These are phyloP conservation scores for Luffia ferchaultella DNA, from an alignment of 2,888 invertebrate species.

Conservation along the genomic window DNA sequence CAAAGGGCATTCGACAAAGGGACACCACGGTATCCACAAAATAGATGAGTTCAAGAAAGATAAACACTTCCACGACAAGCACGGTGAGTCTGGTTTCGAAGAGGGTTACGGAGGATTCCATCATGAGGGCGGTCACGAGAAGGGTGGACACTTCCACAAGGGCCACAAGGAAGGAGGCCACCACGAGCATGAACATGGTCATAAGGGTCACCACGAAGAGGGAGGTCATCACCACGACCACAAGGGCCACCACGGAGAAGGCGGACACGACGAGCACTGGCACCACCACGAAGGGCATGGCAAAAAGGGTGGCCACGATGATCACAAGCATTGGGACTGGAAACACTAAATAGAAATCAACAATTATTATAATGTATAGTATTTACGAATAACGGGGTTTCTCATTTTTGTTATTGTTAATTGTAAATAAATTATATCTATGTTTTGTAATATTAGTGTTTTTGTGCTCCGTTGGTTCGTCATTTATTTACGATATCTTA, in stretches of 20 bases:
- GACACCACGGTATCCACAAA: slow-evolving; percentile 85
- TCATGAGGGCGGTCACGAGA: slow-evolving; percentile 78
- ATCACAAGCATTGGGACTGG: slow-evolving; percentile 81
- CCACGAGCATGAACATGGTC: slow-evolving; percentile 79
- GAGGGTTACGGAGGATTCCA: slow-evolving; percentile 81
- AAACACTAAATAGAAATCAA: no score
- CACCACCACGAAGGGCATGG: slow-evolving; percentile 74
- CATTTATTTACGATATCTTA: no score
- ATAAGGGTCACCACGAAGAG: slow-evolving; percentile 80
- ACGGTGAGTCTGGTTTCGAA: slow-evolving; percentile 82
- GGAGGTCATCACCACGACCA: slow-evolving; percentile 81
- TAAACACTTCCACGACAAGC: slow-evolving; percentile 87
- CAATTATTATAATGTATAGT: no score
- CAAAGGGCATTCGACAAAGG: slow-evolving; percentile 86
- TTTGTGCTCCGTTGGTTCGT: no score
- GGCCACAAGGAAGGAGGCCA: slow-evolving; percentile 79
- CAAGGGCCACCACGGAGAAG: slow-evolving; percentile 79
- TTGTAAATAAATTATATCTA: no score
- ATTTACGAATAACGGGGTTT: no score
- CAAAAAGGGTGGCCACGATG: slow-evolving; percentile 79
- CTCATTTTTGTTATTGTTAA: no score
- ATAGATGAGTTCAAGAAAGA: slow-evolving; percentile 86
- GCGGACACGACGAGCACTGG: slow-evolving; percentile 77
- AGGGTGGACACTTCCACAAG: slow-evolving; percentile 82
- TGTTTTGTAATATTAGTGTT: no score